Base-by-base conservation (phyloP, 2,113 vertebrate genomes). In the Hoplias malabaricus region DNA sequence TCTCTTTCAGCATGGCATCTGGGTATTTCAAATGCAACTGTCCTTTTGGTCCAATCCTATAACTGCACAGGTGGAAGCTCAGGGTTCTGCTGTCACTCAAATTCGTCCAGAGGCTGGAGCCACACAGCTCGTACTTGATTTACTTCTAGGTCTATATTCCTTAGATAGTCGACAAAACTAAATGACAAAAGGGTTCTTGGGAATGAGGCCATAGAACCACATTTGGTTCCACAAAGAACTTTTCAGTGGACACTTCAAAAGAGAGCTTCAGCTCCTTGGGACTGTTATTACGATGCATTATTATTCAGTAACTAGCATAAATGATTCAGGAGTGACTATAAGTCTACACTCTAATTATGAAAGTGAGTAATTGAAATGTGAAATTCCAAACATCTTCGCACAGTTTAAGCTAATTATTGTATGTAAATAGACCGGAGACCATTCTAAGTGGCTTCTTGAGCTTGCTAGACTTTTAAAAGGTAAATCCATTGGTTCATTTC, bases 1-100 rank as follows among this genome's bases (percentile, higher is more conserved):
- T 63, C 16, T 19, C 33, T 36, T 63, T 63, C 5, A 48, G 71
- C 11, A 34, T 34, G 70, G 25, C 36, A 33, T 46, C 25, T 48
- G 57, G 43, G 43, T 63, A 43, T 61, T 61, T 46, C 27, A 61
- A 9, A 31, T 27, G 25, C 29, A 74, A 7, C 72, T 74, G 72
- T 25, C 57, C 40, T 73, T 25, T n/a, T 40, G 5, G 46, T 25
- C 48, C 14, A 29, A 42, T 36, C 21, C 61, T 36, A 11, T 12
- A 38, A 13, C 42, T 53, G 14, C 21, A 65, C 14, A 38, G 25
- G 43, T 65, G 31, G 36, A 53, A 11, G 34, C 59, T 31, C 61
- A 62, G 27, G 21, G 27, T 36, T 34, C 16, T 13, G 42, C 21
- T 33, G 48, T 53, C 48, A 53, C 1, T 53, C 48, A 53, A 10